phyloP scores from a whole-genome alignment of 2,888 invertebrate genomes.

The Rhyacophila evoluta region DNA sequence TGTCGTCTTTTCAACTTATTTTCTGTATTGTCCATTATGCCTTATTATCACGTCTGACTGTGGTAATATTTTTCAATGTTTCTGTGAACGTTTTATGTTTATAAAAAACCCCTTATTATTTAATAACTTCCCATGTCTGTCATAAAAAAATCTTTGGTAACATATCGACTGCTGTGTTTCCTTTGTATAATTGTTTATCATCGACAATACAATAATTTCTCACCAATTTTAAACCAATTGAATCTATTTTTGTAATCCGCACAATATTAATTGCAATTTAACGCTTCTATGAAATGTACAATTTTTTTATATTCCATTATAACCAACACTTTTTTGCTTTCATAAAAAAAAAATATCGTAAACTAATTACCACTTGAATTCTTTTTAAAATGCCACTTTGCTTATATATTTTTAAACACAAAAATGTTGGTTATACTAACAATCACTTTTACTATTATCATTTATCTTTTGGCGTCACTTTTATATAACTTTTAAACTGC shows the following conservation, averaged over 20 bases:
- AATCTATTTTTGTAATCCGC: neutral
- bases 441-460: neutral
- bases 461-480: neutral
- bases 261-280: neutral
- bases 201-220: neutral
- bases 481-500: neutral
- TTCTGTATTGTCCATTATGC: neutral
- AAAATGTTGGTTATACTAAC: neutral
- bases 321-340: neutral
- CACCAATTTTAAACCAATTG: neutral
- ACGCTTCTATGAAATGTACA: neutral
- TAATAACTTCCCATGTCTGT: neutral
- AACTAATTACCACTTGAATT: neutral
- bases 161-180: neutral
- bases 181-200: neutral
- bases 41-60: neutral
- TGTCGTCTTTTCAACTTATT: slow-evolving; percentile 4
- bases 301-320: neutral
- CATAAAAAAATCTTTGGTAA: neutral
- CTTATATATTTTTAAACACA: neutral
- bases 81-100: slow-evolving; percentile 16
- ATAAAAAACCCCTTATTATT: neutral
- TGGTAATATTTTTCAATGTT: neutral
- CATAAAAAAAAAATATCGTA: neutral
- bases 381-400: neutral